Conservation (phyloP, 2,797 vertebrate species). For the Coregonus suidteri region DNA sequence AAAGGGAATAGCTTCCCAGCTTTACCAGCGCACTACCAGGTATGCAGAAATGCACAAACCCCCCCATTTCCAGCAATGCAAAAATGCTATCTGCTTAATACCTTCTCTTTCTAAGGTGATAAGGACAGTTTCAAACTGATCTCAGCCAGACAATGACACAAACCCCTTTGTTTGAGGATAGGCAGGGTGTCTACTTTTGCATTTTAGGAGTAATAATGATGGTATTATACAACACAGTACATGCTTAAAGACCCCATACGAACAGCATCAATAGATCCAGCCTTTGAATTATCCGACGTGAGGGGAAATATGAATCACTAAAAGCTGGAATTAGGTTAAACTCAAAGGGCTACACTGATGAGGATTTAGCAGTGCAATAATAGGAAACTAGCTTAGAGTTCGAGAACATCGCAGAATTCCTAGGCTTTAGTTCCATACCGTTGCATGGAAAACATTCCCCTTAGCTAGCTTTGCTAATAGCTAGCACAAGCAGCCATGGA, state of each 20-base stretch:
- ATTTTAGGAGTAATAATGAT: slow-evolving; percentile 21
- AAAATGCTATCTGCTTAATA: slow-evolving; percentile 36
- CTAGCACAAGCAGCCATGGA: background rate
- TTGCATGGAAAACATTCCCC: background rate
- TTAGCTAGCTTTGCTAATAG: background rate
- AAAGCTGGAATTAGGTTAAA: background rate
- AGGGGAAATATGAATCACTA: background rate
- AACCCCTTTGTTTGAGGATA: slow-evolving; percentile 26
- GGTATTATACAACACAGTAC: background rate
- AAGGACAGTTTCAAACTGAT: slow-evolving; percentile 47
- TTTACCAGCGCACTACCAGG: slow-evolving; percentile 53
- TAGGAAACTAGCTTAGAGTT: background rate
- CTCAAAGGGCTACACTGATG: background rate
- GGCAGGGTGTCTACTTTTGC: slow-evolving; percentile 28
- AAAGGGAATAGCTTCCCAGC: slow-evolving; percentile 70
- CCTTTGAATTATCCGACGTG: background rate
- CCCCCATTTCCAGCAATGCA: slow-evolving; percentile 47
- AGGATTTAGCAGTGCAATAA: background rate
- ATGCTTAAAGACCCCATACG: background rate
- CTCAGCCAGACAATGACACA: slow-evolving; percentile 24
- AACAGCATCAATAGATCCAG: background rate
- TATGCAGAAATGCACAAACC: slow-evolving; percentile 22
- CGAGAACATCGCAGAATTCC: background rate
- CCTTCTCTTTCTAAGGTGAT: slow-evolving; percentile 46
- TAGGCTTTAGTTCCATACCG: background rate